Evolutionary conservation across 2,797 vertebrate genomes (phyloP).

Genomic region (Thunnus albacares): DNA sequence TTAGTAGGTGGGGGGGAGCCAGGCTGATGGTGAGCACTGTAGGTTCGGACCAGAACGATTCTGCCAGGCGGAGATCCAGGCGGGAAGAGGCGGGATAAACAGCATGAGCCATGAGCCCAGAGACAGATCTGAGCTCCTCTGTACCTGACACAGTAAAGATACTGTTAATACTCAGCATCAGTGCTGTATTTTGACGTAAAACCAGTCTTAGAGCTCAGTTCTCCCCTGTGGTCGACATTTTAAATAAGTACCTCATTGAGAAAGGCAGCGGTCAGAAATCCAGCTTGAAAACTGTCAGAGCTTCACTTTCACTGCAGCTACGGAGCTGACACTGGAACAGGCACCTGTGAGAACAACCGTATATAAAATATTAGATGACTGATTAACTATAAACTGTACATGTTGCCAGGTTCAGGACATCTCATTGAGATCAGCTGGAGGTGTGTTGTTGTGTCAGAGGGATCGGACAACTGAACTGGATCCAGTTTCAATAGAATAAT

Average conservation of each 20-base stretch:
- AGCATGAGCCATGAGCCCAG: constrained; percentile 79
- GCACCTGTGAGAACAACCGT: constrained; percentile 23
- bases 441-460: not conserved
- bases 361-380: not conserved
- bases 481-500: not conserved
- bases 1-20: constrained; percentile 12
- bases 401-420: not conserved
- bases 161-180: not conserved
- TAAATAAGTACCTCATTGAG: constrained; percentile 68
- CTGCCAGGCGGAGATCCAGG: constrained; percentile 70
- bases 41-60: constrained; percentile 71
- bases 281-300: constrained; percentile 21
- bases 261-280: not conserved
- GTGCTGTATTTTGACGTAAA: not conserved
- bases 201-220: not conserved
- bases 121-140: constrained; percentile 71
- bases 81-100: constrained; percentile 65
- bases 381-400: not conserved
- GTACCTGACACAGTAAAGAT: constrained; percentile 75
- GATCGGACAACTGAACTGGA: not conserved
- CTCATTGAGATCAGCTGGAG: not conserved
- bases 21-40: constrained; percentile 82
- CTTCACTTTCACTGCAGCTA: constrained; percentile 10
- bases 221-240: accelerated
- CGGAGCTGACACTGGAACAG: constrained; percentile 20